A percentile compares a stretch with the other conserved stretches of the same genome.
These are phyloP conservation scores for Drosophila gunungcola DNA, from an alignment of 1,140 invertebrate species.

Conservation along the genomic window DNA sequence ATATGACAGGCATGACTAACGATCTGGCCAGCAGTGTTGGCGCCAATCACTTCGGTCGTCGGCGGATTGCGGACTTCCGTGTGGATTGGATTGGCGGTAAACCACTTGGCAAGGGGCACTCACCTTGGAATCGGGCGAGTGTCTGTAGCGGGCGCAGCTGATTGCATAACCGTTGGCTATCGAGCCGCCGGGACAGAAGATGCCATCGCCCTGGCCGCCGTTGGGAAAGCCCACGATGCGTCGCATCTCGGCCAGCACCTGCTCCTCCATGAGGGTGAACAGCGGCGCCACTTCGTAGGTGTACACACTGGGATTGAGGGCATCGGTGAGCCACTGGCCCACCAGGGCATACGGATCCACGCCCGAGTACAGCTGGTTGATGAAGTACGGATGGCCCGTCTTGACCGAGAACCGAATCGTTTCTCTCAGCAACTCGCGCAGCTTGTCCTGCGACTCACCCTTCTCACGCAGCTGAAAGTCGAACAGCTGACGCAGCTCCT, in stretches of 20 bases:
- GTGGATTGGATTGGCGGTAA: slow-evolving; percentile 25
- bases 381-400: slow-evolving; percentile 94
- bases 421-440: slow-evolving; percentile 88
- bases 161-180: slow-evolving; percentile 98
- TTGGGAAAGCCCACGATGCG: slow-evolving; percentile 92
- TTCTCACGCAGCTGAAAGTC: slow-evolving; percentile 88
- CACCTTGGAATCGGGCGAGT: slow-evolving; percentile 92
- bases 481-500: slow-evolving; percentile 87
- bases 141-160: slow-evolving; percentile 92
- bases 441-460: slow-evolving; percentile 88
- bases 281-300: slow-evolving; percentile 96
- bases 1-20: slow-evolving; percentile 25
- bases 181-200: slow-evolving; percentile 98
- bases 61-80: slow-evolving; percentile 23
- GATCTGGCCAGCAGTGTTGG: slow-evolving; percentile 10
- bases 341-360: slow-evolving; percentile 94
- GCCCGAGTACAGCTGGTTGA: slow-evolving; percentile 94
- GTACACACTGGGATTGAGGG: slow-evolving; percentile 94
- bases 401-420: slow-evolving; percentile 93
- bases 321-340: slow-evolving; percentile 94
- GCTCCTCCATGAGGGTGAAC: slow-evolving; percentile 94
- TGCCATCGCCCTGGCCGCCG: slow-evolving; percentile 90
- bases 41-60: neutral
- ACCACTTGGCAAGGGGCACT: slow-evolving; percentile 24
- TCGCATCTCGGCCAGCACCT: slow-evolving; percentile 93